Percentiles rank a stretch among this genome's conserved stretches.
Evolutionary conservation across 2,797 vertebrate genomes (phyloP).

Genomic region (Threskiornis aethiopicus): DNA sequence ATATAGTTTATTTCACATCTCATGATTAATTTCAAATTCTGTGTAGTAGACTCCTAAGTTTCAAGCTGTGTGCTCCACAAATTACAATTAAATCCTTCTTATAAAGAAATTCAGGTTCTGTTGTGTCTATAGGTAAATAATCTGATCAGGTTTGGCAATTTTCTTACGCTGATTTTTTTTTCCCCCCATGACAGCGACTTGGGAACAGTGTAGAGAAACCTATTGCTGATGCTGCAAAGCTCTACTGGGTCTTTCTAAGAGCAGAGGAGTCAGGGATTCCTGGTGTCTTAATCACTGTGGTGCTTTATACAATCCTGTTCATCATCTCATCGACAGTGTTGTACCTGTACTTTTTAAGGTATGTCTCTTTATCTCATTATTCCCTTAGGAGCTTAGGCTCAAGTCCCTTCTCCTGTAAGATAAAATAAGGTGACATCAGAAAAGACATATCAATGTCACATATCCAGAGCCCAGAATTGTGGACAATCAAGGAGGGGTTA

Average conservation of each 20-base stretch:
- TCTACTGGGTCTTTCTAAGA: constrained; percentile 89
- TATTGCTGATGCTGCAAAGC: constrained; percentile 89
- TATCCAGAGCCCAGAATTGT: not conserved
- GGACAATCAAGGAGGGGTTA: not conserved
- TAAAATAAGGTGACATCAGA: not conserved
- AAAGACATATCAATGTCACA: not conserved
- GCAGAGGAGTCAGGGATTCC: constrained; percentile 79
- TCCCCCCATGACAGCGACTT: constrained; percentile 75
- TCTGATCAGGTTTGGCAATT: not conserved
- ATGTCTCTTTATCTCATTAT: constrained; percentile 25
- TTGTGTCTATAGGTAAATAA: not conserved
- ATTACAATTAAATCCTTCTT: not conserved
- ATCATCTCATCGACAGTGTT: constrained; percentile 83
- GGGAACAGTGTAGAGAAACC: constrained; percentile 78
- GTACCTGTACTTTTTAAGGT: constrained; percentile 90
- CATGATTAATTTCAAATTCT: not conserved
- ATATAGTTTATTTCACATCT: not conserved
- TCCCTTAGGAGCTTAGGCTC: not conserved
- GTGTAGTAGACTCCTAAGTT: not conserved
- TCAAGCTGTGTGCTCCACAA: not conserved
- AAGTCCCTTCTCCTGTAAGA: not conserved
- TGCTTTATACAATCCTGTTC: constrained; percentile 83
- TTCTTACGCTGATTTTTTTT: not conserved
- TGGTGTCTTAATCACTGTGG: constrained; percentile 83
- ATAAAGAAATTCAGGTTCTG: not conserved